Base-by-base conservation (phyloP, 2,888 invertebrate genomes). In the Augochlorella aurata region DNA sequence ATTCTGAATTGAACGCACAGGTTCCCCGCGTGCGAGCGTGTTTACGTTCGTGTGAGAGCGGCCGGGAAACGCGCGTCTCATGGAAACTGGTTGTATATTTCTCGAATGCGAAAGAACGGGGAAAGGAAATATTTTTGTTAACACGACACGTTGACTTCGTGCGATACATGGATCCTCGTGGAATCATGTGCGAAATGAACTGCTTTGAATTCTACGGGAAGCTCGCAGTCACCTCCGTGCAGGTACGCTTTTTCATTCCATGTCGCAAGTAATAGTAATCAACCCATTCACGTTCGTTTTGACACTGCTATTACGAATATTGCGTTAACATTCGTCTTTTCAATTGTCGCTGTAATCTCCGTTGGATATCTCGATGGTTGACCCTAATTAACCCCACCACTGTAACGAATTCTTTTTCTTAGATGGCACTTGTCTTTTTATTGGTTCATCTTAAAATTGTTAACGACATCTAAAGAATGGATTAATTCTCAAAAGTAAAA, bases 91-190 rank as follows among this genome's bases (percentile, higher is more conserved):
- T 10, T 8, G 54, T 75, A 49, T 70, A 66, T 70, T 66, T 69
- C 38, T 54, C 52, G 44, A 14, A 65, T n/a, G n/a, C 3, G 47
- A 69, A 65, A 49, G 21, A 52, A n/a, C 50, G 3, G 16, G 49
- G 2, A 65, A 69, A 49, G 49, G 47, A 78, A 69, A 68, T 78
- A 66, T 76, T 70, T 79, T 65, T 16, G 38, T 66, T 50, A 38
- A 66, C 63, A 54, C 18, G 65, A 79, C 14, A 38, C 66, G 29
- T 24, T n/a, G 61, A 49, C 68, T 68, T 38, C 21, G 18, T 65
- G 16, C 24, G 10, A 16, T 63, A 45, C 12, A 52, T 3, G 16
- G 12, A 29, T 18, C 2, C 14, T 50, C 9, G 12, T 50, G 67
- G 45, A 65, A 66, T 66, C n/a, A 44, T 21, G 44, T 21, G 44